Conservation (phyloP, 2,888 invertebrate species). For the Plebejus anna region DNA sequence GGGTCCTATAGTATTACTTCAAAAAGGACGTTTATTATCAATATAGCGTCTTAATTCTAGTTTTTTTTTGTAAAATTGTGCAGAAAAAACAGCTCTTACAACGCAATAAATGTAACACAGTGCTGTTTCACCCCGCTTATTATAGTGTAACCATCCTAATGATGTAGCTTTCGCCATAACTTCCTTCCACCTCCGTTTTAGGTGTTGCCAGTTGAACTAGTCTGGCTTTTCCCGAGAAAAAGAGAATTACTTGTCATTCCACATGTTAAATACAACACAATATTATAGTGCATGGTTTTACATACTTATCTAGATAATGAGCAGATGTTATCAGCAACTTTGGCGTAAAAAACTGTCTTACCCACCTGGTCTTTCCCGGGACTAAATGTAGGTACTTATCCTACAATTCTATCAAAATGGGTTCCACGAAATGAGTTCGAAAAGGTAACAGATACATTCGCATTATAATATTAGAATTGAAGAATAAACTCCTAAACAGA, state of each 20-base stretch:
- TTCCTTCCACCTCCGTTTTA: slow-evolving; percentile 18
- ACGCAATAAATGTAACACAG: too few species aligned
- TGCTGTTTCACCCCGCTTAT: not conserved
- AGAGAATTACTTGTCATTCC: not conserved
- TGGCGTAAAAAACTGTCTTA: not conserved
- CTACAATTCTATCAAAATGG: not conserved
- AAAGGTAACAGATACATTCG: not conserved
- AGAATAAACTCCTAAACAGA: not conserved
- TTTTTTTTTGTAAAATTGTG: too few species aligned
- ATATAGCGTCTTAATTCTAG: too few species aligned
- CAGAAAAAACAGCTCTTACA: too few species aligned
- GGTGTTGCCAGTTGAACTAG: slow-evolving; percentile 10
- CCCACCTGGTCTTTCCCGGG: not conserved
- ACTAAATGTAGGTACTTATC: not conserved
- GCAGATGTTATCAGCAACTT: not conserved
- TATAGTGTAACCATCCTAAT: slow-evolving; percentile 2
- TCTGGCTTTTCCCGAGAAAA: not conserved
- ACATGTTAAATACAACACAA: not conserved
- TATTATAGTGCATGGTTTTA: not conserved
- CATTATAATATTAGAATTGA: not conserved
- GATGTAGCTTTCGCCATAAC: slow-evolving; percentile 26
- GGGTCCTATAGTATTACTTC: too few species aligned
- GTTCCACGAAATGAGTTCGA: not conserved
- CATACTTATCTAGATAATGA: not conserved
- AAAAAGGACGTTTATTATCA: too few species aligned